These are phyloP conservation scores for Mnemiopsis leidyi DNA, from an alignment of 37 sponge, comb jelly and placozoan species.

Conservation along the genomic window DNA sequence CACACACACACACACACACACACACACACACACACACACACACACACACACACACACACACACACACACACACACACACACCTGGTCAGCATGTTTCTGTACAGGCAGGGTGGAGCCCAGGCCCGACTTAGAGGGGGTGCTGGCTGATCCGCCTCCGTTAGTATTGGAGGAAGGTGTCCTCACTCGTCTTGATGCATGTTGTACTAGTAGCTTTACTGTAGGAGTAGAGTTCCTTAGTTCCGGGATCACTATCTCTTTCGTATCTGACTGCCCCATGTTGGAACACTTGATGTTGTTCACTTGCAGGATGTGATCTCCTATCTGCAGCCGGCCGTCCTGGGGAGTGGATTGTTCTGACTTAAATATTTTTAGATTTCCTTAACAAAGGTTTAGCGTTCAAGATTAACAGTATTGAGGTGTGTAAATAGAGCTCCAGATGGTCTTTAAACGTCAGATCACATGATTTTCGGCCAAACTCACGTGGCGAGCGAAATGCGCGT, in stretches of 20 bases:
- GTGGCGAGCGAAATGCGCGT: neutral
- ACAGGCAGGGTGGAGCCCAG: constrained; percentile 32
- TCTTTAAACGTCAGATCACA: neutral
- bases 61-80: too few relatives aligned
- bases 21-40: too few relatives aligned
- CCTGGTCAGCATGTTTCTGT: constrained; percentile 17
- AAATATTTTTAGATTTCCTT: too few relatives aligned
- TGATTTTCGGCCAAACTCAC: neutral
- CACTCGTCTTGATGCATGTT: neutral
- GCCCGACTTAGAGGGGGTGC: constrained; percentile 4
- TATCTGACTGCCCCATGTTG: constrained; percentile 26
- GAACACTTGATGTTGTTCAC: constrained; percentile 52
- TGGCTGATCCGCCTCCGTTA: neutral
- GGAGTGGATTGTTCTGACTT: too few relatives aligned
- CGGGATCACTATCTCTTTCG: constrained; percentile 34
- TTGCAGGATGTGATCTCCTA: constrained; percentile 53
- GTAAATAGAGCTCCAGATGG: too few relatives aligned
- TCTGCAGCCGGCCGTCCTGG: constrained; percentile 57
- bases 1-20: too few relatives aligned
- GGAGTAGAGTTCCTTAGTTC: constrained; percentile 59
- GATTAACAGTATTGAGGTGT: too few relatives aligned
- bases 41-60: too few relatives aligned
- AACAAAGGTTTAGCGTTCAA: too few relatives aligned
- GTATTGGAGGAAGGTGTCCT: neutral
- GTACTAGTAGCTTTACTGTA: constrained; percentile 22